phyloP scores from a whole-genome alignment of 2,888 invertebrate species.

The Teleiodes luculella region DNA sequence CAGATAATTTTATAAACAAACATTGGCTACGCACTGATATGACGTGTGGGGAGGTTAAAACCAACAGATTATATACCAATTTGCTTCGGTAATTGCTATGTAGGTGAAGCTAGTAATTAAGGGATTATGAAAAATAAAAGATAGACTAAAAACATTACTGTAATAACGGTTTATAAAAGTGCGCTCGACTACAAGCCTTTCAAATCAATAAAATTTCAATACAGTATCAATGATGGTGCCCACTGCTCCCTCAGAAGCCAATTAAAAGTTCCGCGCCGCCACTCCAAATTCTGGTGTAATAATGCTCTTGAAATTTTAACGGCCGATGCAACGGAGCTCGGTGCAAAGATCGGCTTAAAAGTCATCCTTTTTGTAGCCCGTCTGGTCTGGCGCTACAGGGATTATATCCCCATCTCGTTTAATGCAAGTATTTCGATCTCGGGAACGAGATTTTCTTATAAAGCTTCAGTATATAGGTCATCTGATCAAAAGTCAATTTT shows the following conservation, averaged over 20 bases:
- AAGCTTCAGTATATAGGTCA: not conserved
- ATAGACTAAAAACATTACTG: too few species aligned
- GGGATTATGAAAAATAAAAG: too few species aligned
- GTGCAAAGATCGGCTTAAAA: constrained; percentile 5
- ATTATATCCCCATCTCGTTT: not conserved
- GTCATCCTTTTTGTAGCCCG: not conserved
- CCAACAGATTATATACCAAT: too few species aligned
- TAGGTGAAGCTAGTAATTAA: too few species aligned
- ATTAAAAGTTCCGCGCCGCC: constrained; percentile 67
- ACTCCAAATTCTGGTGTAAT: constrained; percentile 50
- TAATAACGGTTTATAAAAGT: not conserved
- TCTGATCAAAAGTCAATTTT: not conserved
- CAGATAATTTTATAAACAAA: too few species aligned
- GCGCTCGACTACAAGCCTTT: not conserved
- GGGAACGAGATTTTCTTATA: not conserved
- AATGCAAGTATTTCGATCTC: not conserved
- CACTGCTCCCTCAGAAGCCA: constrained; percentile 57
- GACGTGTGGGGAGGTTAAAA: too few species aligned
- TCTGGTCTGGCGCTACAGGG: constrained; percentile 9
- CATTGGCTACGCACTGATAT: too few species aligned
- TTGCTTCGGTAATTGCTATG: too few species aligned
- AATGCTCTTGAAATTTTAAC: constrained; percentile 60
- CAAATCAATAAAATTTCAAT: constrained; percentile 10
- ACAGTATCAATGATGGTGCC: constrained; percentile 31
- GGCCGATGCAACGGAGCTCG: constrained; percentile 42